Evolutionary conservation across 2,888 invertebrate genomes (phyloP), one percentile per base, ranked within the genome.

Genomic region (Drosophila dives): DNA sequence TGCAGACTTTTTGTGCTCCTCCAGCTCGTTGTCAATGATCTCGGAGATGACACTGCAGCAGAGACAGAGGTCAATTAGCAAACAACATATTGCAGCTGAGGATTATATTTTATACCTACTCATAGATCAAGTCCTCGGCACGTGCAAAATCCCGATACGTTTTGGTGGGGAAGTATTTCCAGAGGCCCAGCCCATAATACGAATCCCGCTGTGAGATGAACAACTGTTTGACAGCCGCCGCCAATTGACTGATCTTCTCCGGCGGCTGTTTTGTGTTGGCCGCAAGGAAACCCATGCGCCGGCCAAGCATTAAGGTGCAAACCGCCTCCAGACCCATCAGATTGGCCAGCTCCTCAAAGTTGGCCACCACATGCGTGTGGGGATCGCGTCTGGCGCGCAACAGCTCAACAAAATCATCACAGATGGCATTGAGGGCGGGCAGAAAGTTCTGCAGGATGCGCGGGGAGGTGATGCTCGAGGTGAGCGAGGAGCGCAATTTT

Each of bases 251-350:
- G 1, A 95, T 95, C 26, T 95, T 95, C 20, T 95, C 94, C 0
- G 95, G 94, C 78, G 95, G 94, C 78, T 94, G 94, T 17, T 91
- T 85, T 0, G 94, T 94, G 66, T 93, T 93, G 3, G 89, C 81
- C 33, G 93, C 92, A 91, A 95, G 93, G 91, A 97, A 97, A 0
- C 97, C 97, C 92, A 97, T 95, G 60, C 97, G 94, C 45, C 96
- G 94, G 2, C 97, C 97, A 71, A 97, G 93, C 93, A 97, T 96
- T 68, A 97, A 91, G 0, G 96, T 95, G 89, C 97, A 97, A 11
- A 96, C 96, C 65, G 96, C 96, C 94, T 98, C 98, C 54, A 97
- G 94, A 3, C 97, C 97, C 94, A 97, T 95, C 74, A 96, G 94
- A 90, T 96, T 96, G 2, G 96, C 95, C 59, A 96, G 94, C 76